phyloP scores from a whole-genome alignment of 1,140 invertebrate genomes.

The Philopotamus ludificatus region DNA sequence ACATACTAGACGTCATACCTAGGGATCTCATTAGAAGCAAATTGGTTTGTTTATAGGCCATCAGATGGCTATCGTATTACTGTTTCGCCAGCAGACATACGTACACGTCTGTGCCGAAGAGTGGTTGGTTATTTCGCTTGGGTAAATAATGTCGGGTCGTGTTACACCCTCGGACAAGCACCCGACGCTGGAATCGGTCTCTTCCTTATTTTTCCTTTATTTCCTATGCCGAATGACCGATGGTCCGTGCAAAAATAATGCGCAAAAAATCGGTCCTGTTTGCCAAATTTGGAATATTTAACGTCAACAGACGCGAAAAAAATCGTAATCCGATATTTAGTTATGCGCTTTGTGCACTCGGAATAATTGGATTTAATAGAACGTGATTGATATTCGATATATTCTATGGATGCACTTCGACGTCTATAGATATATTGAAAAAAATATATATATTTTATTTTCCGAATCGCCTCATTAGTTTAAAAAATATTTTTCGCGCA shows the following conservation, averaged over 20 bases:
- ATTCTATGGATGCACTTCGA: neutral
- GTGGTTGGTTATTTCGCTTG: slow-evolving; percentile 39
- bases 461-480: neutral
- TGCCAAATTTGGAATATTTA: slow-evolving; percentile 1
- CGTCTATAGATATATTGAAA: neutral
- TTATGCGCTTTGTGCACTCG: neutral
- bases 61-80: slow-evolving; percentile 33
- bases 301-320: slow-evolving; percentile 1
- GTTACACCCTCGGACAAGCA: slow-evolving; percentile 18
- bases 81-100: slow-evolving; percentile 27
- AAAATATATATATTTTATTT: neutral
- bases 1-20: too few species aligned
- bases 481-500: slow-evolving; percentile 11
- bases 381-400: neutral
- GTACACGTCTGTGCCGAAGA: slow-evolving; percentile 8
- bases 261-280: neutral
- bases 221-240: slow-evolving; percentile 1
- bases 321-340: slow-evolving; percentile 7
- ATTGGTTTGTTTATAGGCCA: slow-evolving; percentile 40
- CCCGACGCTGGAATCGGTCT: neutral
- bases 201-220: slow-evolving; percentile 1
- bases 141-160: slow-evolving; percentile 34
- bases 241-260: neutral
- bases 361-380: neutral
- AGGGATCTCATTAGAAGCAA: slow-evolving; percentile 39